A percentile compares a stretch with the other conserved stretches of the same genome.
Conservation (phyloP, 30 jellyfish, hydroid and myxozoan species). For the Chrysaora quinquecirrha region DNA sequence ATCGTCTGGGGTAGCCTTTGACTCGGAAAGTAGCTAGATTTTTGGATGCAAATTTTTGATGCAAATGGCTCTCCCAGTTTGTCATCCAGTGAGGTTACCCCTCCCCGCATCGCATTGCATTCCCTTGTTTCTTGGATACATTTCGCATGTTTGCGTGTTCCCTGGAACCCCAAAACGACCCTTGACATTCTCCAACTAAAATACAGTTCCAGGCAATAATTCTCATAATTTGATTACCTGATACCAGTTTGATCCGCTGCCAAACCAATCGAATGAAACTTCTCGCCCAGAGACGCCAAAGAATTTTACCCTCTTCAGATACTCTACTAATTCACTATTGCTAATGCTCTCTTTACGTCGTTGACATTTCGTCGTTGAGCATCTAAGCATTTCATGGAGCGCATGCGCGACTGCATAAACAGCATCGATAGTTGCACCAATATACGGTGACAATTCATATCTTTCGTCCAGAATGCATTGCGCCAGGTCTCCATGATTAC, state of each 20-base stretch:
- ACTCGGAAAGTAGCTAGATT: too few relatives aligned
- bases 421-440: conserved; percentile 79
- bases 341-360: neutral
- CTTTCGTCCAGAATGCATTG: conserved; percentile 26
- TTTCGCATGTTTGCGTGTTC: too few relatives aligned
- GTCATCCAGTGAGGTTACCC: too few relatives aligned
- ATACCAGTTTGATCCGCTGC: conserved; percentile 39
- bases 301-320: conserved; percentile 41
- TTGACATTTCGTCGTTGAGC: conserved; percentile 46
- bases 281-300: conserved; percentile 37
- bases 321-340: neutral
- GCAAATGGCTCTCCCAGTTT: too few relatives aligned
- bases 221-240: too few relatives aligned
- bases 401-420: conserved; percentile 91
- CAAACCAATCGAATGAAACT: conserved; percentile 52
- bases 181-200: too few relatives aligned
- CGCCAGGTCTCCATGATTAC: conserved; percentile 12
- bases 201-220: too few relatives aligned
- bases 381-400: conserved; percentile 54
- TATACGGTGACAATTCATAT: conserved; percentile 60
- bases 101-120: too few relatives aligned
- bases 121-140: too few relatives aligned
- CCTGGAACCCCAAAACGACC: too few relatives aligned
- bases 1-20: too few relatives aligned
- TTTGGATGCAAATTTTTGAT: too few relatives aligned